Evolutionary conservation across 1,140 invertebrate genomes (phyloP), one percentile per base, ranked within the genome.

Genomic region (Drosophila tsacasi): DNA sequence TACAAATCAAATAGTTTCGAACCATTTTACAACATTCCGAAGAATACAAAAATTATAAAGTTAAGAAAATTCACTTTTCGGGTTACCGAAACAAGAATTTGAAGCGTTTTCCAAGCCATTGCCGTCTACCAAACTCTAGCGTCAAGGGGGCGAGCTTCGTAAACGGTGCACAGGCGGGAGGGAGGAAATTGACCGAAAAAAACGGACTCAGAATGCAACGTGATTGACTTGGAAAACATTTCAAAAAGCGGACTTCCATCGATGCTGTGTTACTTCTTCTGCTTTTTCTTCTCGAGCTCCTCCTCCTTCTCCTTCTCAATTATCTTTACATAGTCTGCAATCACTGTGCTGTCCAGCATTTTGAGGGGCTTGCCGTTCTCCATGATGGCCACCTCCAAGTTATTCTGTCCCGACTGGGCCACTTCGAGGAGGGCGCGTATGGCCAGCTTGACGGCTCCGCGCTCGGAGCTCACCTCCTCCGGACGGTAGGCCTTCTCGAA

Each of bases 221-320:
- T 30, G 50, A 39, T 42, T 17, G 25, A 25, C 54, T 63, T 47
- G 32, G 35, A 76, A 67, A 76, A 67, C 40, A 10, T 23, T 76
- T 74, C 47, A 60, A 76, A 42, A 30, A 19, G 25, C 35, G 39
- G 27, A n/a, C 49, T 57, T 27, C 40, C 19, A 40, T 49, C 25
- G 32, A 21, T 39, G 30, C 68, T 50, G 13, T 21, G 59, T 91
- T 94, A 96, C 94, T 97, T 97, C 94, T 98, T 99, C 86, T 98
- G 97, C 93, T 99, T 99, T 93, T 99, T 99, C 95, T 99, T 99
- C 91, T 99, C 98, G 37, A 97, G 98, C 93, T 99, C 98, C 89
- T 98, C 98, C 94, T 99, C 98, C 89, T 99, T 99, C 93, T 99
- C 98, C 93, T 98, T 99, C 93, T 99, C 98, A 89, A 99, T 99